Conservation (phyloP, 2,797 vertebrate species). For the Siniperca obscura region DNA sequence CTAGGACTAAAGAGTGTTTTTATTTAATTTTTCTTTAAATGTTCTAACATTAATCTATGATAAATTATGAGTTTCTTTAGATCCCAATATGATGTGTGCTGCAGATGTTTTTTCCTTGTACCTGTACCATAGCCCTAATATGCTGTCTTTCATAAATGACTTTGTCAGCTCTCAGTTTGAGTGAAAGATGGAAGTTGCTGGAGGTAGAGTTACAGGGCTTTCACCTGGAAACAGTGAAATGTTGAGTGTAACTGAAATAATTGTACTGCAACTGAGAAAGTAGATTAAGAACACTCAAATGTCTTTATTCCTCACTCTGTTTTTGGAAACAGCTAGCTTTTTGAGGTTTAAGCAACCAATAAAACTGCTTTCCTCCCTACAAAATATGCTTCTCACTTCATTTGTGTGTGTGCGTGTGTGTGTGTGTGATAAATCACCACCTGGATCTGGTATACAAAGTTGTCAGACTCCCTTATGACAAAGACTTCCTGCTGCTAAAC, state of each 20-base stretch:
- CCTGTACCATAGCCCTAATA: neutral
- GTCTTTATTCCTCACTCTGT: slow-evolving; percentile 43
- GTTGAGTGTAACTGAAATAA: slow-evolving; percentile 41
- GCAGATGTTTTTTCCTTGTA: slow-evolving; percentile 9
- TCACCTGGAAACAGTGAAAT: slow-evolving; percentile 45
- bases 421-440: slow-evolving; percentile 67
- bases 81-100: neutral
- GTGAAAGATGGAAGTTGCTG: slow-evolving; percentile 17
- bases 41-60: neutral
- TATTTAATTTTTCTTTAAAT: neutral
- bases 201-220: slow-evolving; percentile 26
- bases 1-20: neutral
- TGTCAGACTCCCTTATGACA: slow-evolving; percentile 71
- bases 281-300: slow-evolving; percentile 22
- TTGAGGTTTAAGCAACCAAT: slow-evolving; percentile 67
- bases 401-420: slow-evolving; percentile 26
- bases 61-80: neutral
- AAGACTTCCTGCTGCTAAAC: slow-evolving; percentile 72
- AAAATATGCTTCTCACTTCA: slow-evolving; percentile 51
- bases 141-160: neutral
- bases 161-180: slow-evolving; percentile 21
- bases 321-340: slow-evolving; percentile 52
- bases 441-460: slow-evolving; percentile 59
- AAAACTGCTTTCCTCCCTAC: slow-evolving; percentile 57
- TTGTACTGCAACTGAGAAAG: slow-evolving; percentile 26